Conservation (phyloP, 2,113 vertebrate genomes). For the Phyllopteryx taeniolatus region DNA sequence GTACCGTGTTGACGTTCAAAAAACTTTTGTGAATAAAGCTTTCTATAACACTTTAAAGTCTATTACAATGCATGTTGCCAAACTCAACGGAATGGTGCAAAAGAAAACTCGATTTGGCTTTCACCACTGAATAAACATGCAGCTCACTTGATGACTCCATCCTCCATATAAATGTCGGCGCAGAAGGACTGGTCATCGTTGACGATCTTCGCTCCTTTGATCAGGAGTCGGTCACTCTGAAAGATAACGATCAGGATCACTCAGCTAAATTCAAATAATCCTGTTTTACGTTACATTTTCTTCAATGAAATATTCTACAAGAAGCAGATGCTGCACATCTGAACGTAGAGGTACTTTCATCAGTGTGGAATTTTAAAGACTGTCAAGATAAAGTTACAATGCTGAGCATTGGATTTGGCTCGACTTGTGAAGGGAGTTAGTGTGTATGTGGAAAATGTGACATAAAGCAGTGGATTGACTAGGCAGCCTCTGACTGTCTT, state of each 20-base stretch:
- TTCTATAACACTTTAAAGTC: not conserved
- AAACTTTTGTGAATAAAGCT: not conserved
- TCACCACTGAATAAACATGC: not conserved
- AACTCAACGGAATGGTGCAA: not conserved
- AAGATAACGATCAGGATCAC: slow-evolving; percentile 21
- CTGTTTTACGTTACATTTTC: not conserved
- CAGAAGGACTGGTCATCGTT: slow-evolving; percentile 99
- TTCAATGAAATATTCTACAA: not conserved
- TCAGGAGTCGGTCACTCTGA: slow-evolving; percentile 94
- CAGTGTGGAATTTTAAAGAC: slow-evolving; percentile 13
- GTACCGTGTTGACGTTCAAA: no score
- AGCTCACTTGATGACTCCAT: slow-evolving; percentile 97
- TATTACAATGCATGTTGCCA: not conserved
- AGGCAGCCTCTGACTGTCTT: slow-evolving; percentile 7
- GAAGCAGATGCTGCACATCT: slow-evolving; percentile 7
- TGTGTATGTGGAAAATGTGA: slow-evolving; percentile 23
- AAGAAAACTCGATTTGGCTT: not conserved
- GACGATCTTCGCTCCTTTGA: slow-evolving; percentile 98
- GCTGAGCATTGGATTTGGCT: slow-evolving; percentile 24
- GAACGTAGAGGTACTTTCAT: not conserved
- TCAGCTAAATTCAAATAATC: not conserved
- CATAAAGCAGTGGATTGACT: slow-evolving; percentile 9
- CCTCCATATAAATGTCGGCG: slow-evolving; percentile 98
- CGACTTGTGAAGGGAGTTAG: slow-evolving; percentile 15
- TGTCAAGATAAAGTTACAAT: slow-evolving; percentile 17